phyloP scores from a whole-genome alignment of 2,113 vertebrate genomes.

The Mesoclemmys tuberculata region DNA sequence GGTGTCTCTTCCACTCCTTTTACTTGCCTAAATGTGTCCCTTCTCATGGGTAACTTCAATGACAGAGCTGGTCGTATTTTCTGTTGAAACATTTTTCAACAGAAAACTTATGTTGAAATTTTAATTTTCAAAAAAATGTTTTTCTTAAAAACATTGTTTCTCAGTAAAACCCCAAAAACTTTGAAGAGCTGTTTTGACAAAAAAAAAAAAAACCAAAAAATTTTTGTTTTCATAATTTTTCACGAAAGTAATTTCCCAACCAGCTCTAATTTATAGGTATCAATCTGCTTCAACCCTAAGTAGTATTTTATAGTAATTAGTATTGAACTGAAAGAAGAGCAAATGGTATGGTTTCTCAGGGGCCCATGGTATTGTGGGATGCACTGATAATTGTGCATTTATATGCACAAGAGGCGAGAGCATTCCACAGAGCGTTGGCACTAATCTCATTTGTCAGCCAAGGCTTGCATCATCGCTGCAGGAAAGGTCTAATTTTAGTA shows the following conservation, averaged over 20 bases:
- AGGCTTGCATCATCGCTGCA: background rate
- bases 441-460: background rate
- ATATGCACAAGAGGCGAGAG: background rate
- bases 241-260: background rate
- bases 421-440: background rate
- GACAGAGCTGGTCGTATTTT: background rate
- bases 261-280: background rate
- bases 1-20: background rate
- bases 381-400: background rate
- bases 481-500: constrained; percentile 2
- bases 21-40: background rate
- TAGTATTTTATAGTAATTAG: background rate
- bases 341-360: background rate
- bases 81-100: background rate
- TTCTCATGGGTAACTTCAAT: rapidly evolving
- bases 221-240: background rate
- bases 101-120: background rate
- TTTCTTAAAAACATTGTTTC: background rate
- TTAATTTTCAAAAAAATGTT: background rate
- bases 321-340: background rate
- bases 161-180: background rate
- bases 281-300: background rate
- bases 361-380: background rate
- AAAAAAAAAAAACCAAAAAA: background rate
- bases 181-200: background rate